phyloP scores from a whole-genome alignment of 2,113 vertebrate genomes.

The Corythornis cristatus region DNA sequence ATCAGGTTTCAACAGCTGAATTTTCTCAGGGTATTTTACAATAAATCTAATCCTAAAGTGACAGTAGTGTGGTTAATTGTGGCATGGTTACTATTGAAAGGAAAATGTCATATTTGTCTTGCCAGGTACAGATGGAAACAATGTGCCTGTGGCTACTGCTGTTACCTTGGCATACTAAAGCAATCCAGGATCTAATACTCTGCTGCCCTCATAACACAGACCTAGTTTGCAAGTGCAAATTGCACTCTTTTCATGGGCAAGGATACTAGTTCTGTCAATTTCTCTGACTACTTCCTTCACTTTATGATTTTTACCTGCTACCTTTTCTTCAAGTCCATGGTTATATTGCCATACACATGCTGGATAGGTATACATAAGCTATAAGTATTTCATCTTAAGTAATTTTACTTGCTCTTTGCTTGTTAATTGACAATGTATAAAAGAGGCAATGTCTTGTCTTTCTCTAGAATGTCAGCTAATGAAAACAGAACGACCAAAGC shows the following conservation, averaged over 20 bases:
- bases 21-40: background rate
- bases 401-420: background rate
- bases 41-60: background rate
- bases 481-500: slow-evolving; percentile 98
- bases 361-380: background rate
- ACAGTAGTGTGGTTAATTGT: background rate
- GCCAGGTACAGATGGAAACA: slow-evolving; percentile 55
- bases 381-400: background rate
- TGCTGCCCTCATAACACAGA: background rate
- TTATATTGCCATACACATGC: background rate
- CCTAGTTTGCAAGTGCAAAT: background rate
- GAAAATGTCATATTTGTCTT: slow-evolving; percentile 20
- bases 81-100: slow-evolving; percentile 1
- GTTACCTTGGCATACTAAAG: slow-evolving; percentile 30
- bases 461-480: slow-evolving; percentile 95
- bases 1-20: background rate
- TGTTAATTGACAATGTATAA: background rate
- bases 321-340: background rate
- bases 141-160: slow-evolving; percentile 52
- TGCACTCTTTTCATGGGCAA: background rate
- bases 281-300: background rate
- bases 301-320: background rate
- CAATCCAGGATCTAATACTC: background rate
- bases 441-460: slow-evolving; percentile 23
- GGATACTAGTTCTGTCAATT: background rate